These are phyloP conservation scores for Oryzias celebensis DNA, from an alignment of 2,113 vertebrate genomes.

Conservation along the genomic window DNA sequence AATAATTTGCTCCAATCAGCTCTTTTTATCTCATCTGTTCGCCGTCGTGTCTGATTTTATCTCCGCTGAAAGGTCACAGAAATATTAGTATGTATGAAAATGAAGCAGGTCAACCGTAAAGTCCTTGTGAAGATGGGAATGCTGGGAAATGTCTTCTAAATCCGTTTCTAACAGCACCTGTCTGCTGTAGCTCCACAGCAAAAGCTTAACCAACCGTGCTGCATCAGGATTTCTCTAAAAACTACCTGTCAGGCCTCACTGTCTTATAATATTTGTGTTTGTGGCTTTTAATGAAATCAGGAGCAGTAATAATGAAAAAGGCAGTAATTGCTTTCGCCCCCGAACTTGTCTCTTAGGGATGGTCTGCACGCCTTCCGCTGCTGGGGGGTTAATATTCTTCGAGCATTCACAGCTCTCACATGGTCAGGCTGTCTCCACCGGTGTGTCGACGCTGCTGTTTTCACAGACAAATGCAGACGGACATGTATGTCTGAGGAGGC, in stretches of 20 bases:
- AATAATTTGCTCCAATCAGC: neutral
- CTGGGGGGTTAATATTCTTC: neutral
- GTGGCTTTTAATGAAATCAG: neutral
- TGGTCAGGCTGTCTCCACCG: conserved; percentile 5
- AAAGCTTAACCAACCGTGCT: neutral
- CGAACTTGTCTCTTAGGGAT: neutral
- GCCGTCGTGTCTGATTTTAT: conserved; percentile 6
- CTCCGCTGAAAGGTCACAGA: conserved; percentile 19
- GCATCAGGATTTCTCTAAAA: conserved; percentile 1
- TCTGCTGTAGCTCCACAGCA: too few relatives aligned
- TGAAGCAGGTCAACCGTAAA: neutral
- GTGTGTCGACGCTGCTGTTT: neutral
- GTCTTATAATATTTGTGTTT: neutral
- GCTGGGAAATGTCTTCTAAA: too few relatives aligned
- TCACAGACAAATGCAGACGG: neutral
- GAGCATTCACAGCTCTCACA: conserved; percentile 2
- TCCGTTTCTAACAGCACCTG: too few relatives aligned
- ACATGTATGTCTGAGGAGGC: conserved; percentile 7
- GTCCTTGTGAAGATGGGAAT: too few relatives aligned
- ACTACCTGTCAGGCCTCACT: neutral
- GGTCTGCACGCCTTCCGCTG: neutral
- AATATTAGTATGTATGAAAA: conserved; percentile 10
- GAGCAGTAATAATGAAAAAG: too few relatives aligned
- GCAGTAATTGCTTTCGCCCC: neutral
- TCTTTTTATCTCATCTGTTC: conserved; percentile 2